A percentile compares a stretch with the other conserved stretches of the same genome.
Evolutionary conservation across 2,888 invertebrate species (phyloP).

Genomic region (Toxonevra muliebris): DNA sequence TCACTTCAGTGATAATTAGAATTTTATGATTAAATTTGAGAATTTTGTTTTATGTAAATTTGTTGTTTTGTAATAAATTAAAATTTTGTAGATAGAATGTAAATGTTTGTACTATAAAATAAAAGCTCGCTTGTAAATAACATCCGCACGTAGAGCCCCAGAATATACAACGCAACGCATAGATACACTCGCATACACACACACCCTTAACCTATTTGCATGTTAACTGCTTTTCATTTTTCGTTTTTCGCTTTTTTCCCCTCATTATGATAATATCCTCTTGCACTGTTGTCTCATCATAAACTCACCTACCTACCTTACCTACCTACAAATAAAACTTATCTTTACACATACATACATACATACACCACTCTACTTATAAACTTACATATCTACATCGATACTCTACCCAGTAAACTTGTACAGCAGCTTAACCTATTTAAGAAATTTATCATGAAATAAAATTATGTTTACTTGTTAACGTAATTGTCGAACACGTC

Average conservation of each 20-base stretch:
- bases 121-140: neutral
- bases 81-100: slow-evolving; percentile 24
- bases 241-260: neutral
- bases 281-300: slow-evolving; percentile 9
- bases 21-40: neutral
- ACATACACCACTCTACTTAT: neutral
- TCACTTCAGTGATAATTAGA: too few species aligned
- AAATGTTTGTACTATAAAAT: slow-evolving; percentile 20
- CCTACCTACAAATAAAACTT: neutral
- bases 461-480: slow-evolving; percentile 40
- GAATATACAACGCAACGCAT: neutral
- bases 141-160: neutral
- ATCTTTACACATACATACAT: neutral
- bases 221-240: slow-evolving; percentile 17
- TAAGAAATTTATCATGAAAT: slow-evolving; percentile 42
- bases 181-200: slow-evolving; percentile 25
- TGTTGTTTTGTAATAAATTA: neutral
- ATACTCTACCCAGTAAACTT: neutral
- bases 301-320: neutral
- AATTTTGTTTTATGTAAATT: slow-evolving; percentile 20
- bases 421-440: slow-evolving; percentile 13
- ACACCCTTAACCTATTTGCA: slow-evolving; percentile 38
- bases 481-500: slow-evolving; percentile 26
- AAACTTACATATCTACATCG: neutral
- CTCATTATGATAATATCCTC: neutral